Evolutionary conservation across 2,113 vertebrate species (phyloP), one percentile per base, ranked within the genome.

Genomic region (Riparia riparia): DNA sequence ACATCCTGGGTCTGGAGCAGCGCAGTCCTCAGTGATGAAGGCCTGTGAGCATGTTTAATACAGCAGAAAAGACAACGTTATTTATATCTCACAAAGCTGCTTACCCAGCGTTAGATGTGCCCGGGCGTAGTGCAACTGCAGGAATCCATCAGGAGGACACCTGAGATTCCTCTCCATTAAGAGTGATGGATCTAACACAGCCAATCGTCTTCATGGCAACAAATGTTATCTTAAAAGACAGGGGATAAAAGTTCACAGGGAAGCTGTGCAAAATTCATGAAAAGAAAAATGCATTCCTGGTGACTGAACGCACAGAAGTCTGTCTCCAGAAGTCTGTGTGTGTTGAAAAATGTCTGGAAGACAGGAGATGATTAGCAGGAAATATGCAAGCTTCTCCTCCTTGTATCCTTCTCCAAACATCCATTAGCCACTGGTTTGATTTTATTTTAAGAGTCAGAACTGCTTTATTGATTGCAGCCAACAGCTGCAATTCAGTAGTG

Each of bases 61-160:
- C 3, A 76, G 84, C 78, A 54, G 22, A 65, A 69, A 64, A 74
- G 82, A 72, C 81, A 17, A 28, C 0, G 77, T 78, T 91, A 89
- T 92, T 91, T 95, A 41, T 84, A 91, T 65, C 73, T 34, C 13
- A 90, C 76, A 83, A 95, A 91, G 92, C 90, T 93, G 90, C 95
- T 96, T 89, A 82, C 49, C 78, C 84, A 90, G 93, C 49, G 44
- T 74, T 50, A 64, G 92, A 58, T 64, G 53, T n/a, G 53, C 68
- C n/a, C 3, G 53, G 74, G 70, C 85, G 65, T 0, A 37, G 86
- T 18, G 69, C 87, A 86, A 19, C 60, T 42, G 83, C 77, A 66
- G 92, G 82, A 91, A 68, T 76, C 76, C 82, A 73, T 42, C 41
- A 82, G 91, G 70, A 90, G 44, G 34, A 90, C 91, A 72, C 82